Conservation (phyloP, 2,113 vertebrate genomes). For the Solea solea region DNA sequence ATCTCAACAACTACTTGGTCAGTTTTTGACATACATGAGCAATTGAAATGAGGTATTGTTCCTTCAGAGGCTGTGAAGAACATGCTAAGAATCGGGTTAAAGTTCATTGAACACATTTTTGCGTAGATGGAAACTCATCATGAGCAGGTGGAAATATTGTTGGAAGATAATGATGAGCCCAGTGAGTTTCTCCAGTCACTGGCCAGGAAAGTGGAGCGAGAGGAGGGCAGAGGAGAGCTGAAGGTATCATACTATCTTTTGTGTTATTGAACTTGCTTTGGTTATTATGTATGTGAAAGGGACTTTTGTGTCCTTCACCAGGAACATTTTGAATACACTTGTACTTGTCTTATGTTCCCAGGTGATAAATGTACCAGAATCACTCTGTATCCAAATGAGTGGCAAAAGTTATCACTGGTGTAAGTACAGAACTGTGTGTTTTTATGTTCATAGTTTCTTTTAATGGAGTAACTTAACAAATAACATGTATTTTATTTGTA, state of each 20-base stretch:
- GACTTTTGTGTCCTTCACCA: not conserved
- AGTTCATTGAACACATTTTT: conserved; percentile 11
- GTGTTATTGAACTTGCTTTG: not conserved
- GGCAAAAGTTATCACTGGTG: conserved; percentile 77
- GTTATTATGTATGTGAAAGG: not conserved
- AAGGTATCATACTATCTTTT: conserved; percentile 44
- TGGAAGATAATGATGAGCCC: conserved; percentile 1
- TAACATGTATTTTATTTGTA: too few relatives aligned
- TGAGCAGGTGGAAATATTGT: conserved; percentile 34
- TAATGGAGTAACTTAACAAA: too few relatives aligned
- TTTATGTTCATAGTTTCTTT: too few relatives aligned
- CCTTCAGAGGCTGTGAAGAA: too few relatives aligned
- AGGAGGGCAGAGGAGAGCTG: conserved; percentile 59
- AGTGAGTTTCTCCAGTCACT: conserved; percentile 35
- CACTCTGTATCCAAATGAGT: conserved; percentile 54
- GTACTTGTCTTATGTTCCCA: conserved; percentile 38
- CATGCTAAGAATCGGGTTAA: too few relatives aligned
- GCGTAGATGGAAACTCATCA: conserved; percentile 63
- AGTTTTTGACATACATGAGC: conserved; percentile 22
- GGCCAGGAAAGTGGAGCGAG: conserved; percentile 56
- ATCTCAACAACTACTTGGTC: conserved; percentile 70
- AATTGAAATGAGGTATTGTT: too few relatives aligned
- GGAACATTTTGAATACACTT: not conserved
- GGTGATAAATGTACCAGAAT: conserved; percentile 67
- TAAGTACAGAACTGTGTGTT: conserved; percentile 60